A percentile compares a stretch with the other conserved stretches of the same genome.
phyloP scores from a whole-genome alignment of 2,888 invertebrate genomes.

The Rotaria magnacalcarata region DNA sequence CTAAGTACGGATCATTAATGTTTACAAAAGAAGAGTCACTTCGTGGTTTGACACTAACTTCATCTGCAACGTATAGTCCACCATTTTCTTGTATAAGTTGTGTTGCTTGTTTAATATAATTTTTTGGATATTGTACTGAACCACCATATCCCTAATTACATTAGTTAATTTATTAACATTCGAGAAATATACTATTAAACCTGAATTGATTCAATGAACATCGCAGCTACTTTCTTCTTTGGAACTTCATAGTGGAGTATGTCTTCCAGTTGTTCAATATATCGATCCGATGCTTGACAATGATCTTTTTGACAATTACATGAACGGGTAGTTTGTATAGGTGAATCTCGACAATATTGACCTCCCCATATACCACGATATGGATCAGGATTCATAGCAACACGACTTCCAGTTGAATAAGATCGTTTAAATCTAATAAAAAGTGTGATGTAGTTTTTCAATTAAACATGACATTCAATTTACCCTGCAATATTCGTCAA shows the following conservation, averaged over 20 bases:
- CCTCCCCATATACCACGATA: constrained; percentile 87
- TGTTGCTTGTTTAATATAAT: constrained; percentile 75
- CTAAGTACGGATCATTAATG: constrained; percentile 65
- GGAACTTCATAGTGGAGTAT: constrained; percentile 74
- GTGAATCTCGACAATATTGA: constrained; percentile 77
- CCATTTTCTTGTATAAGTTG: constrained; percentile 74
- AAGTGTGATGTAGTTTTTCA: not conserved
- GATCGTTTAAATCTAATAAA: constrained; percentile 37
- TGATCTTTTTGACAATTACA: constrained; percentile 67
- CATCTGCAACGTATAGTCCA: constrained; percentile 84
- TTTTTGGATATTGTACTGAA: constrained; percentile 81
- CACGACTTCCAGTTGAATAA: constrained; percentile 69
- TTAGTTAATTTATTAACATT: not conserved
- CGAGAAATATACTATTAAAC: constrained; percentile 51
- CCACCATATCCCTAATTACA: constrained; percentile 77
- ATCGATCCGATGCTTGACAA: constrained; percentile 73
- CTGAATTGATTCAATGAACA: constrained; percentile 91
- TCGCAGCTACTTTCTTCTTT: constrained; percentile 73
- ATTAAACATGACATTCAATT: not conserved
- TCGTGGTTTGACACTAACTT: constrained; percentile 63
- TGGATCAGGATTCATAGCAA: constrained; percentile 71
- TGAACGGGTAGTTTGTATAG: constrained; percentile 65
- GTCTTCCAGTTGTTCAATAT: constrained; percentile 76
- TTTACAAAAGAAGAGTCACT: not conserved
- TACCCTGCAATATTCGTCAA: not conserved